Evolutionary conservation across 53 echinoderm and acorn worm genomes (phyloP), one percentile per base, ranked within the genome.

Genomic region (Stichopus horrens): DNA sequence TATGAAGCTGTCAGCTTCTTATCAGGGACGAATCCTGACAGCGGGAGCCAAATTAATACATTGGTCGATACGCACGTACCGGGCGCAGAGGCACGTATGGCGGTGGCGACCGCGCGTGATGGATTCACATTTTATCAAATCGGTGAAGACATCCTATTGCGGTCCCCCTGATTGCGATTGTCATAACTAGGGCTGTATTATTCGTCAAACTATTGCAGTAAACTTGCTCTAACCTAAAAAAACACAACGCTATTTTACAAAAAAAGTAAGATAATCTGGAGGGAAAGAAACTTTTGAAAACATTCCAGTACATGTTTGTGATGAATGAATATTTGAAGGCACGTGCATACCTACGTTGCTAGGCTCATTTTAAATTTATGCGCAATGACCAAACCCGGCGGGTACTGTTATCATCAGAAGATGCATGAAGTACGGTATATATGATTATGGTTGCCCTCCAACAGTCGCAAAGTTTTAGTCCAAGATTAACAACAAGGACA

Each of bases 101-200:
- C 76, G 76, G 76, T 76, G 76, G 76, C 76, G 76, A 37, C 37
- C 76, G 76, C 76, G 37, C 76, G 76, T 76, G 76, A 76, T 51
- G 9, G 76, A 9, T 23, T 53, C 76, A 76, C 76, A 21, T 81
- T 54, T 56, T 81, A 57, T 21, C 21, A 21, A 7, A 55, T 21
- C 56, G 19, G 57, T 81, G 22, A 56, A 81, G 81, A 81, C 57
- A 58, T 81, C 81, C 19, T 19, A 5, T 18, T 13, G 58, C 21
- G 57, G 54, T 19, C 20, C 58, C 53, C 20, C 57, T 53, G 55
- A 55, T 55, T 21, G 21, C 81, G 20, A 56, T 58, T 81, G 81
- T 21, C 81, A 81, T 81, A 81, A 81, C 58, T 81, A 58, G 81
- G 79, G 21, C 23, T 56, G 19, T 58, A 55, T 58, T 57, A 8